Percentiles rank a stretch among this genome's conserved stretches.
These are phyloP conservation scores for Pomacea canaliculata DNA, from an alignment of 2,888 invertebrate species.

Conservation along the genomic window DNA sequence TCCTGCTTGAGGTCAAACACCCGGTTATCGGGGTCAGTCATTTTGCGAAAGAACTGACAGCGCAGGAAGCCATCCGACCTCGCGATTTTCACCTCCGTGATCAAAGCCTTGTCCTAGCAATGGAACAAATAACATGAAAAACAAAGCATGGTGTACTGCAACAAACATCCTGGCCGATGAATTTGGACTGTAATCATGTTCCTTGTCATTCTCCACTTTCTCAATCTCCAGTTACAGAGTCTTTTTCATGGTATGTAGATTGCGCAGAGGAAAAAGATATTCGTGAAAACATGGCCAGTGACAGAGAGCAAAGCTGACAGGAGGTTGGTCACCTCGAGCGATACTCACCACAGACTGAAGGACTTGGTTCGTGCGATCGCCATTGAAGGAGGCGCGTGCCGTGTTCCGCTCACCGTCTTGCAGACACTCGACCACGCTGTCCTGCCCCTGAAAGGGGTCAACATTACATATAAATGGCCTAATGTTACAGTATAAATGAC, in stretches of 20 bases:
- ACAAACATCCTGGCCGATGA: too few species aligned
- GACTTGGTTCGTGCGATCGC: slow-evolving; percentile 49
- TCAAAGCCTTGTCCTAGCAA: slow-evolving; percentile 5
- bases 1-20: slow-evolving; percentile 52
- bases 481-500: neutral
- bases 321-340: too few species aligned
- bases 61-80: slow-evolving; percentile 44
- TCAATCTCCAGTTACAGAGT: too few species aligned
- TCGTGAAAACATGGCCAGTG: too few species aligned
- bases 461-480: neutral
- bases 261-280: too few species aligned
- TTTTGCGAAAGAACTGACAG: slow-evolving; percentile 49
- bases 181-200: too few species aligned
- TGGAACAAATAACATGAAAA: neutral
- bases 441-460: slow-evolving; percentile 63
- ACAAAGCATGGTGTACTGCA: too few species aligned
- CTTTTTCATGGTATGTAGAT: too few species aligned
- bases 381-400: slow-evolving; percentile 60
- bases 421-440: slow-evolving; percentile 69
- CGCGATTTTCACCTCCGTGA: slow-evolving; percentile 7
- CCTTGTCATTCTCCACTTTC: too few species aligned
- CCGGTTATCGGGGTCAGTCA: slow-evolving; percentile 42
- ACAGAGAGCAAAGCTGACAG: too few species aligned
- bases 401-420: slow-evolving; percentile 44
- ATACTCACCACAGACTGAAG: neutral